Evolutionary conservation across 2,888 invertebrate genomes (phyloP).

Genomic region (Myopa testacea): DNA sequence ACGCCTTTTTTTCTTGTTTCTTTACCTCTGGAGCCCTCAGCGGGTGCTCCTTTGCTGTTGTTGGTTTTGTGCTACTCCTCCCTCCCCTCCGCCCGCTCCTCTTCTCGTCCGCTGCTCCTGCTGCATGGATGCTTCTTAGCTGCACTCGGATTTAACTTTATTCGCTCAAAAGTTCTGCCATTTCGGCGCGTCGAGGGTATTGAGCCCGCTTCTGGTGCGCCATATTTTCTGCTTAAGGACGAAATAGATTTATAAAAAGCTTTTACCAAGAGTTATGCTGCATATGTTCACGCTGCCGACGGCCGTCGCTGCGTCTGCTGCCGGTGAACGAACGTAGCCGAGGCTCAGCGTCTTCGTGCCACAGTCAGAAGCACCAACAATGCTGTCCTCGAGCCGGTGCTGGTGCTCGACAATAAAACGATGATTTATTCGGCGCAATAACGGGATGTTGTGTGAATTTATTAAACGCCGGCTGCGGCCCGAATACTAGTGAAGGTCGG

Average conservation of each 20-base stretch:
- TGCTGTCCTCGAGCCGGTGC: not conserved
- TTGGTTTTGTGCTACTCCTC: not conserved
- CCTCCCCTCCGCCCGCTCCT: too few relatives aligned
- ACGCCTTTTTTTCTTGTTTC: not conserved
- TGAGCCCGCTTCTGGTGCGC: conserved; percentile 5
- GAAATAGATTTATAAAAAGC: not conserved
- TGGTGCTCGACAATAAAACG: conserved; percentile 2
- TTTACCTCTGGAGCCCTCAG: not conserved
- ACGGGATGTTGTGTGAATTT: conserved; percentile 13
- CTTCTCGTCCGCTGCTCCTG: not conserved
- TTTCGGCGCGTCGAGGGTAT: not conserved
- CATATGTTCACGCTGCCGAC: conserved; percentile 10
- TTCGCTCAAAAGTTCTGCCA: conserved; percentile 4
- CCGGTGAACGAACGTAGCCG: too few relatives aligned
- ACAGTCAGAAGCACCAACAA: conserved; percentile 3
- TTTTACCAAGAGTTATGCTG: conserved; percentile 21
- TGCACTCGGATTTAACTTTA: conserved; percentile 25
- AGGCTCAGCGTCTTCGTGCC: not conserved
- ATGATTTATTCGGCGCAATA: conserved; percentile 26
- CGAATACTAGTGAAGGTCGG: too few relatives aligned
- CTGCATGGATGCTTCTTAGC: not conserved
- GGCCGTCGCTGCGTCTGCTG: too few relatives aligned
- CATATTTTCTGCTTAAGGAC: conserved; percentile 13
- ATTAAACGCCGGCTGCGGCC: not conserved
- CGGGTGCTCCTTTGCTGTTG: not conserved